These are phyloP conservation scores for Otis tarda DNA, from an alignment of 2,113 vertebrate species.

Conservation along the genomic window DNA sequence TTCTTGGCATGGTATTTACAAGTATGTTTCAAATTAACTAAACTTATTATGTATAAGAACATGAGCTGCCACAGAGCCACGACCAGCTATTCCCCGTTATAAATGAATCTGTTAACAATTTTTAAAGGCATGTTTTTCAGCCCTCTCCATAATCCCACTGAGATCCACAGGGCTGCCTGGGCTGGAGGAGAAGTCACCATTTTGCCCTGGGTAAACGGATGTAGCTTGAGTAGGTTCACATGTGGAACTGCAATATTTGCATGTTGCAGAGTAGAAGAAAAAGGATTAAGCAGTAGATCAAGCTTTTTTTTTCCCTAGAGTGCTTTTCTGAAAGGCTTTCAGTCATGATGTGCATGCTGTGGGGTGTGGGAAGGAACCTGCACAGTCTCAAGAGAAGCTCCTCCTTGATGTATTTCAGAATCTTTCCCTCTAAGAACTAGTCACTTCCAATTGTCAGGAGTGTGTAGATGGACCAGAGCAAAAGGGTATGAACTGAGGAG, in stretches of 20 bases:
- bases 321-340: background rate
- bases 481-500: background rate
- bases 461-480: background rate
- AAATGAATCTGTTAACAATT: slow-evolving; percentile 25
- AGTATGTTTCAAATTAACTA: slow-evolving; percentile 37
- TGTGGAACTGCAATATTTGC: background rate
- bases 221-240: background rate
- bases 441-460: background rate
- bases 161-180: background rate
- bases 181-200: background rate
- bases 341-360: background rate
- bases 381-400: background rate
- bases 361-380: background rate
- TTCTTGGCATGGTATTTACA: background rate
- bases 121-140: slow-evolving; percentile 1
- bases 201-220: background rate
- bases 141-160: background rate
- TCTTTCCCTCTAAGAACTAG: background rate
- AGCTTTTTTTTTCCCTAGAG: background rate
- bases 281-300: background rate
- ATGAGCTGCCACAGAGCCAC: background rate
- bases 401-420: background rate
- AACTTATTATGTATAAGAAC: background rate
- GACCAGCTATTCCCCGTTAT: background rate
- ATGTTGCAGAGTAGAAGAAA: background rate